phyloP scores from a whole-genome alignment of 1,140 invertebrate genomes.

The Caenorhabditis remanei region DNA sequence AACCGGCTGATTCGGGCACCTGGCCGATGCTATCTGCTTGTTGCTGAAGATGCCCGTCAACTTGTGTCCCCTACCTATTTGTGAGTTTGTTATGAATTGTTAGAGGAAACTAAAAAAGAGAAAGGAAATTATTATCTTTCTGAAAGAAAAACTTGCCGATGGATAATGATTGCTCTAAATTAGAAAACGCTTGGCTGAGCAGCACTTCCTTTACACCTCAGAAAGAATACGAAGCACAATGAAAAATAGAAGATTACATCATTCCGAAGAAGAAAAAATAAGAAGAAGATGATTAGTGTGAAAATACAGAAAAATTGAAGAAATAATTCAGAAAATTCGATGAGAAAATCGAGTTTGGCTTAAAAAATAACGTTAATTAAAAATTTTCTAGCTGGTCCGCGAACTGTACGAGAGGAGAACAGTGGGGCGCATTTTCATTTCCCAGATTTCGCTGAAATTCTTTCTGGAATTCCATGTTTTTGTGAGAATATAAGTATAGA shows the following conservation, averaged over 20 bases:
- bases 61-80: constrained; percentile 14
- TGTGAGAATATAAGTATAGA: too few relatives aligned
- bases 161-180: constrained; percentile 32
- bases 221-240: too few relatives aligned
- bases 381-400: not conserved
- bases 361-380: not conserved
- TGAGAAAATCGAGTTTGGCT: not conserved
- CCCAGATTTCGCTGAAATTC: not conserved
- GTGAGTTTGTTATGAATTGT: constrained; percentile 15
- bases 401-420: not conserved
- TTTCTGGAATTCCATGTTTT: too few relatives aligned
- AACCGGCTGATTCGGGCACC: constrained; percentile 4
- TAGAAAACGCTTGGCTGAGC: constrained; percentile 13
- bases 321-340: not conserved
- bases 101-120: constrained; percentile 22
- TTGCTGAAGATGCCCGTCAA: constrained; percentile 36
- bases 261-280: not conserved
- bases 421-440: not conserved
- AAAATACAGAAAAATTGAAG: not conserved
- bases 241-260: too few relatives aligned
- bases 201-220: not conserved
- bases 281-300: not conserved
- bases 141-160: not conserved
- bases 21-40: constrained; percentile 14
- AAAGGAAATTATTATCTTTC: constrained; percentile 45